phyloP scores from a whole-genome alignment of 2,888 invertebrate species.

The Atethmia centrago region DNA sequence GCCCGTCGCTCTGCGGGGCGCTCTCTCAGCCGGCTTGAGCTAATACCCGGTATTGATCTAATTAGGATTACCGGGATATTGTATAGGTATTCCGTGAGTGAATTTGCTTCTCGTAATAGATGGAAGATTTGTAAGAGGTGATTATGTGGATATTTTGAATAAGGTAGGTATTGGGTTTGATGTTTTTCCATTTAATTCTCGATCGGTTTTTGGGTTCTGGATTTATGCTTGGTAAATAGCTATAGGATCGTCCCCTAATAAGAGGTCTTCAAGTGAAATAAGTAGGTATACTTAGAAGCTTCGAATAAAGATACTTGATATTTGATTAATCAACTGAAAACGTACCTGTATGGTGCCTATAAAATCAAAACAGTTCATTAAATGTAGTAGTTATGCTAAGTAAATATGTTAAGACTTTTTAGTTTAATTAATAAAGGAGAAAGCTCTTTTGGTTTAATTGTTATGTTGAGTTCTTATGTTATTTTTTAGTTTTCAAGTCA shows the following conservation, averaged over 20 bases:
- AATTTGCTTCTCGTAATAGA: conserved; percentile 9
- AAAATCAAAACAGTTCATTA: no score
- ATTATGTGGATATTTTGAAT: conserved; percentile 6
- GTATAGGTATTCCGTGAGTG: conserved; percentile 3
- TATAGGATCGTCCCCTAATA: background rate
- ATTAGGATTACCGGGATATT: conserved; percentile 44
- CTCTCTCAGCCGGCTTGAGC: conserved; percentile 16
- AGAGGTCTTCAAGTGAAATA: background rate
- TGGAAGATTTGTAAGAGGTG: background rate
- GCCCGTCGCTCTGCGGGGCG: conserved; percentile 35
- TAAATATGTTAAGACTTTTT: no score
- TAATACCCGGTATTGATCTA: conserved; percentile 47
- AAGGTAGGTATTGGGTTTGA: background rate
- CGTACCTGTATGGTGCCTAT: background rate
- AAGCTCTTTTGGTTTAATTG: no score
- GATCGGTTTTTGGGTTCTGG: background rate
- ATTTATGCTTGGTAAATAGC: background rate
- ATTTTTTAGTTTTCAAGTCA: no score
- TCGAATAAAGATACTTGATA: background rate
- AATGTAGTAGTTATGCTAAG: no score
- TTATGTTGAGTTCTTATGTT: no score
- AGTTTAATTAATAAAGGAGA: no score
- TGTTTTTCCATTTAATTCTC: background rate
- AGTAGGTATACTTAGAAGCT: background rate
- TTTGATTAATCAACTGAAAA: background rate